These are phyloP conservation scores for Turdus rufiventris DNA, from an alignment of 2,113 vertebrate genomes.

Conservation along the genomic window DNA sequence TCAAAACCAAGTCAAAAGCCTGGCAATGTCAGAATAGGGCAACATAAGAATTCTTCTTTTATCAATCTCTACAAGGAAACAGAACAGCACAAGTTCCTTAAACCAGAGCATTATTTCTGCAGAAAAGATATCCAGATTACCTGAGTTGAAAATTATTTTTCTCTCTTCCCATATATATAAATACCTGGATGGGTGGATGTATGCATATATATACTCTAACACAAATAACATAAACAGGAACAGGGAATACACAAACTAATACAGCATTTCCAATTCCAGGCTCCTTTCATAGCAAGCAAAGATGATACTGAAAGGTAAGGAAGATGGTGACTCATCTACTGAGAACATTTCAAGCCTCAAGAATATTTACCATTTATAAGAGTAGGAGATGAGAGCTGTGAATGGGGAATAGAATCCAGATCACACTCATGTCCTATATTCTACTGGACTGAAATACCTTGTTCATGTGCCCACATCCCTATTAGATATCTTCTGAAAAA, in stretches of 20 bases:
- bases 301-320: not conserved
- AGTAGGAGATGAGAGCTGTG: not conserved
- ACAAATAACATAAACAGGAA: not conserved
- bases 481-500: not conserved
- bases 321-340: not conserved
- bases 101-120: not conserved
- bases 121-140: not conserved
- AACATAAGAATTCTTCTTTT: not conserved
- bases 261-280: not conserved
- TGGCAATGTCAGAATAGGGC: not conserved
- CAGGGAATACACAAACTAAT: not conserved
- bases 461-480: not conserved
- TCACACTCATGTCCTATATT: not conserved
- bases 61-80: not conserved
- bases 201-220: not conserved
- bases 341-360: not conserved
- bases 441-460: not conserved
- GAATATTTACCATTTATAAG: not conserved
- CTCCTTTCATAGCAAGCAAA: not conserved
- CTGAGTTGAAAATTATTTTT: not conserved
- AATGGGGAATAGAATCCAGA: not conserved
- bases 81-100: not conserved
- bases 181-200: not conserved
- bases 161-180: rapidly evolving
- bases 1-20: not conserved